Evolutionary conservation across 2,888 invertebrate genomes (phyloP), one percentile per base, ranked within the genome.

Genomic region (Malachius bipustulatus): DNA sequence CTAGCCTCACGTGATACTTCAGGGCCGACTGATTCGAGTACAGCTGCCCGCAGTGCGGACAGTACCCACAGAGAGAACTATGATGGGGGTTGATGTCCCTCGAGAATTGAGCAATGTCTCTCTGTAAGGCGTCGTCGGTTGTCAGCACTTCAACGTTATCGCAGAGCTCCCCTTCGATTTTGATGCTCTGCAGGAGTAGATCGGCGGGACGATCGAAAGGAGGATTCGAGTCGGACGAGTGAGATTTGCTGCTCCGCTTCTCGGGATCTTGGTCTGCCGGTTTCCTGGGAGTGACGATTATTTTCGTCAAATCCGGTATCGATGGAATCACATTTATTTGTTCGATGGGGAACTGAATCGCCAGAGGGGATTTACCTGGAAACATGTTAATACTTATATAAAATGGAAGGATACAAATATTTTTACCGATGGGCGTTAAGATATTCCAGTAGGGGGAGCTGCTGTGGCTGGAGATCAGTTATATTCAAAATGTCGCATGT

Each of bases 21-120:
- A 77, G 64, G 26, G 77, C 75, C 1, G 77, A 77, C 56, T 76
- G 77, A 57, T 77, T 77, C 33, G 75, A 75, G 59, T 77, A 76
- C 41, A 72, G 69, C 66, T 75, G 73, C 10, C 75, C 75, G 46
- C 77, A 77, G 52, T 77, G 77, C 1, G 77, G 77, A 50, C 77
- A 77, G 45, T 72, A 73, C 0, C 75, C 75, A 47, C 74, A 73
- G 41, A 62, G 63, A 3, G 62, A 62, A 44, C 61, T 60, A 40
- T 63, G 61, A 42, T 61, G 60, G 0, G 57, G 55, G 30, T 51
- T 56, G 3, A 37, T 32, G 13, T 34, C 36, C 14, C 34, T 19
- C 16, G n/a, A 26, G 6, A 31, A 28, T 14, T 30, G 30, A 26
- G 19, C 32, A 8, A 30, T n/a, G 6, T 19, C 24, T n/a, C 24